Conservation (phyloP, 2,113 vertebrate species). For the Phrynosoma blainvillii region DNA sequence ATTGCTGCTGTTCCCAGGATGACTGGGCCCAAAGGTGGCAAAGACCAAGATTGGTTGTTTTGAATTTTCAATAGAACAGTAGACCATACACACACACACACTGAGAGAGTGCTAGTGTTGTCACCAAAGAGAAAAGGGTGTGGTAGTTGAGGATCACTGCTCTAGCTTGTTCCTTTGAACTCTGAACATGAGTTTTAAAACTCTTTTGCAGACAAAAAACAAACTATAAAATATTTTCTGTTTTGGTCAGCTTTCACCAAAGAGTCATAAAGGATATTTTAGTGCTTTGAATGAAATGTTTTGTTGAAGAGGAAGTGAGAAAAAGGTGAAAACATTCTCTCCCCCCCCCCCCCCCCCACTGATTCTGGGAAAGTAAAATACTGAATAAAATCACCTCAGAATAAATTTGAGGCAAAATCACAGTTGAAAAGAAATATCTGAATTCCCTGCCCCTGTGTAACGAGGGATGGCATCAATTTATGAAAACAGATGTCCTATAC, state of each 20-base stretch:
- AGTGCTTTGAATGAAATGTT: neutral
- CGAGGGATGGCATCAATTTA: neutral
- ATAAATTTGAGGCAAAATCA: neutral
- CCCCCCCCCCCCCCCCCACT: neutral
- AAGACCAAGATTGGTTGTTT: too few species aligned
- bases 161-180: neutral
- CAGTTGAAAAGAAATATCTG: neutral
- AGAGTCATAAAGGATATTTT: neutral
- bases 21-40: too few species aligned
- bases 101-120: too few species aligned
- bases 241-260: constrained; percentile 22
- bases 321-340: neutral
- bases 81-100: too few species aligned
- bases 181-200: neutral
- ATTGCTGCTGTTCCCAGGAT: too few species aligned
- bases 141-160: neutral
- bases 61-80: too few species aligned
- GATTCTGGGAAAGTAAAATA: neutral
- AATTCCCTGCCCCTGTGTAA: neutral
- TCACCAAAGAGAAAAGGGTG: too few species aligned
- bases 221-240: neutral
- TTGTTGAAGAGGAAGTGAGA: neutral
- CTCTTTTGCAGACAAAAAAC: constrained; percentile 19
- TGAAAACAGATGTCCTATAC: neutral
- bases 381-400: neutral